Evolutionary conservation across 1,140 invertebrate genomes (phyloP), one percentile per base, ranked within the genome.

Genomic region (Tribolium madens): DNA sequence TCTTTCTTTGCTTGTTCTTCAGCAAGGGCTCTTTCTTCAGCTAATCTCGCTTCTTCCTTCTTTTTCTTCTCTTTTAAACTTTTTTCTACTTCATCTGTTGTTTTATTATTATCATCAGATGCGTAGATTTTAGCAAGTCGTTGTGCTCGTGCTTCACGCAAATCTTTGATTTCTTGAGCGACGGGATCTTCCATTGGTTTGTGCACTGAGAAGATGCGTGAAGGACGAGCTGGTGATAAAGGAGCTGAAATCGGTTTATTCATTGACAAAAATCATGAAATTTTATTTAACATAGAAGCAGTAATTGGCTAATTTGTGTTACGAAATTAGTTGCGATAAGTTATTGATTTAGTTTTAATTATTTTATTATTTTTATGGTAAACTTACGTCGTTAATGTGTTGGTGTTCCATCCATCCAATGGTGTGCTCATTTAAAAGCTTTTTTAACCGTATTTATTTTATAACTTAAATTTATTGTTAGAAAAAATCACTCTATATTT

Each of bases 181-280:
- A 88, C 79, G 88, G 89, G 80, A 89, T 90, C 87, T 88, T 88
- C 60, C 84, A 84, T 82, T 33, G 79, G 79, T 52, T 86, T 85
- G 36, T 87, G 87, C 57, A 87, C 85, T 84, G 89, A 88, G 86
- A 92, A 92, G 83, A 89, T 90, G 79, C 91, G 87, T 79, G 89
- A 89, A 82, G 91, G 89, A 79, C 91, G 89, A 81, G 87, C 87
- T 53, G 91, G 89, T 57, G 90, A 88, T 85, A 92, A 86, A 82
- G 90, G 88, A 75, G 87, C 88, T 90, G 85, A 82, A 80, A 82
- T 73, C n/a, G n/a, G 0, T 9, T 75, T n/a, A 77, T 73, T 48
- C n/a, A 31, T 15, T 4, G n/a, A 15, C 9, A 13, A n/a, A 50
- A 17, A 18, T 36, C 4, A 73, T 1, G 3, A 48, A 47, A 15